Evolutionary conservation across 2,113 vertebrate genomes (phyloP), one percentile per base, ranked within the genome.

Genomic region (Lepisosteus oculatus): DNA sequence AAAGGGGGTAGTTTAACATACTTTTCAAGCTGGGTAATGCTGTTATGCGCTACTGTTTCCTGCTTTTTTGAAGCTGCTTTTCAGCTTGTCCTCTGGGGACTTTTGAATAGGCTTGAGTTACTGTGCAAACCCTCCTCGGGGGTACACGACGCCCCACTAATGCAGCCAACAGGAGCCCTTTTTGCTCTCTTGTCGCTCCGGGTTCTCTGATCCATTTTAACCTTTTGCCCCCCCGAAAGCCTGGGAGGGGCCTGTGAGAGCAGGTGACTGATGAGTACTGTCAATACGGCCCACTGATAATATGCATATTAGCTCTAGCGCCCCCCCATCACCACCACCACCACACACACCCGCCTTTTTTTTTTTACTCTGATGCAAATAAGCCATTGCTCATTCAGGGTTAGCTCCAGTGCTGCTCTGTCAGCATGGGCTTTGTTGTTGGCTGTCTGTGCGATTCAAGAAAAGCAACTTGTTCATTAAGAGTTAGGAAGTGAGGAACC

Each of bases 231-330:
- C 80, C 74, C 68, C 79, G 80, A 85, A 87, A 81, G 79, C 80
- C 17, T 73, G 82, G 89, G 87, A 90, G 86, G 90, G 77, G 86
- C 83, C 85, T 87, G 73, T 80, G 84, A 77, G 88, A 90, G 90
- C 93, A 96, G 93, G 88, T 92, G 91, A 93, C 90, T 91, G 91
- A 93, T 92, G 90, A 85, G 88, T 85, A 87, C 80, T 89, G 87
- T 90, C 89, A 88, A 45, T 86, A 81, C 76, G 78, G 83, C 77
- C 79, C 76, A 77, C 81, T 88, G 87, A 92, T 88, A 91, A 90
- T 90, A 88, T 87, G 85, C 8, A 88, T 88, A 91, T 91, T 84
- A 85, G 87, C 90, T 90, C 80, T 87, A 81, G 86, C 86, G 85
- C 81, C 82, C 79, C 73, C 76, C 76, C 57, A 54, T 42, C 43